Base-by-base conservation (phyloP, 2,888 invertebrate species). In the Archips crataeganus region DNA sequence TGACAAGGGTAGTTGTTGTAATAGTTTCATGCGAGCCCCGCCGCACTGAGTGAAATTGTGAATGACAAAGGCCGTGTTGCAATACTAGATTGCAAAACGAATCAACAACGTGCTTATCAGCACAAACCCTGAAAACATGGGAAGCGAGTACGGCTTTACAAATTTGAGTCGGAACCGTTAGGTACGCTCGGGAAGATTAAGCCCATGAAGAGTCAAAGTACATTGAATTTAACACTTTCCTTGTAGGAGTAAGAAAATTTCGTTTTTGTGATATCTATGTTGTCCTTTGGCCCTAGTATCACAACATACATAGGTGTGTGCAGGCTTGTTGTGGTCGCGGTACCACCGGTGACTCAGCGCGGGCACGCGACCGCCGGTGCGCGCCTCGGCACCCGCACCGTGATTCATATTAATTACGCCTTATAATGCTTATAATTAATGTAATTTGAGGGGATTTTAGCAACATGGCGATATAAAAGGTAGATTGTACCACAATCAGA, bases 341-440 rank as follows among this genome's bases (percentile, higher is more conserved):
- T 51, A 8, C n/a, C 15, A 15, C 15, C 39, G 62, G 42, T 62
- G 62, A 62, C 11, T 62, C 62, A 62, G 45, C 62, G 23, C 42
- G 62, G 10, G 62, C 49, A 51, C 49, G 49, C 61, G 57, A 65
- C 54, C 59, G 36, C 71, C 36, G 23, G 39, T 62, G 45, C 62
- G 11, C 2, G 23, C 15, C 45, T 45, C 39, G 15, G 15, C 15
- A 8, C 39, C 15, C 62, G 62, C 62, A 42, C 13, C 49, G 39
- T 71, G 71, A 71, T 49, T 71, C 71, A 65, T 64, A 23, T 61
- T 10, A 62, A 51, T 70, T 65, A 71, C 34, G 6, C 61, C 23
- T 49, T 36, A 70, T 65, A 64, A 70, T 69, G 49, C 13, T 49
- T 45, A 70, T 65, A 64, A 70, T 69, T 59, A 65, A 36, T 59